A percentile compares a stretch with the other conserved stretches of the same genome.
Evolutionary conservation across 2,113 vertebrate species (phyloP).

Genomic region (Saguinus imperator): DNA sequence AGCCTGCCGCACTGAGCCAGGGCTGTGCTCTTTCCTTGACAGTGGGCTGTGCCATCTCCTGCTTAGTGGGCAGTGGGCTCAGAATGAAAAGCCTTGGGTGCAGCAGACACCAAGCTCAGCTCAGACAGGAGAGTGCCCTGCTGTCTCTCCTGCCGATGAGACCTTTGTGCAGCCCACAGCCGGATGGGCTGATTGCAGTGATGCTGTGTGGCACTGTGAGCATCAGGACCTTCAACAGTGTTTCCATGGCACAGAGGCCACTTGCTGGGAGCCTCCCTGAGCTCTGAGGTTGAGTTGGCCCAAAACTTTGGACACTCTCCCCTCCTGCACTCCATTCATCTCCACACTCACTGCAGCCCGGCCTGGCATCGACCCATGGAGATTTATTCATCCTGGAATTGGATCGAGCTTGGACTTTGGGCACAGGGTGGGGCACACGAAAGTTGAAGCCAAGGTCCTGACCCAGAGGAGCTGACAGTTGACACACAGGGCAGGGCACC

Average conservation of each 20-base stretch:
- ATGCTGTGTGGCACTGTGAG: background rate
- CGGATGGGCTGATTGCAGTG: background rate
- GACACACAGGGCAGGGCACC: background rate
- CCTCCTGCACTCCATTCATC: background rate
- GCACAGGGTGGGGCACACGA: background rate
- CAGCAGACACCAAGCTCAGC: too few species aligned
- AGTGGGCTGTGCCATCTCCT: background rate
- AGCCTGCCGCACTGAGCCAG: background rate
- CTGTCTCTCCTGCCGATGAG: accelerated
- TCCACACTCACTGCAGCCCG: background rate
- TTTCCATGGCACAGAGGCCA: background rate
- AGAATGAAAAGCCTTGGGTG: background rate
- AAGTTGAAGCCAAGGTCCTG: background rate
- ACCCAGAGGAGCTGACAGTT: too few species aligned
- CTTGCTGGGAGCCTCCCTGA: background rate
- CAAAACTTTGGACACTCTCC: background rate
- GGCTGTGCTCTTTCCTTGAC: accelerated
- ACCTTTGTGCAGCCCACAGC: background rate
- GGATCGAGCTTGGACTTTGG: background rate
- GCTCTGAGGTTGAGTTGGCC: background rate
- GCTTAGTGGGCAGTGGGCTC: background rate
- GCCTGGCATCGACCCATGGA: background rate
- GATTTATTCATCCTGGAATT: background rate
- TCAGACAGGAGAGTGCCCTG: background rate
- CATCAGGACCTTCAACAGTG: background rate